phyloP scores from a whole-genome alignment of 2,113 vertebrate genomes.

The Dipodomys merriami region DNA sequence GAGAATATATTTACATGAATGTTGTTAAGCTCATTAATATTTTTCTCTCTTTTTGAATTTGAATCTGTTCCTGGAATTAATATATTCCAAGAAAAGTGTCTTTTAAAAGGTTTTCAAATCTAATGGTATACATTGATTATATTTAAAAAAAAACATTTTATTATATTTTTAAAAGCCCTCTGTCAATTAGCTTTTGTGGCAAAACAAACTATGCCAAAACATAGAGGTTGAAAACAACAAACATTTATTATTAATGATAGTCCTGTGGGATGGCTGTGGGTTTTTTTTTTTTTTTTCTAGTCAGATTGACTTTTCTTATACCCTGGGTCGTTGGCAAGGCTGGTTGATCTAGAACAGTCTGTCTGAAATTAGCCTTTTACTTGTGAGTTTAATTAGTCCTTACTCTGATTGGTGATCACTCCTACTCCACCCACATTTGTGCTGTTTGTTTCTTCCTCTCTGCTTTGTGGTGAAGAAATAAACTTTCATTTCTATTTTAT shows the following conservation, averaged over 20 bases:
- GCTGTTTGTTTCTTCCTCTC: no score
- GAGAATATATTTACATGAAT: background rate
- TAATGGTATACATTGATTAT: background rate
- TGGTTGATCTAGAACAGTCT: background rate
- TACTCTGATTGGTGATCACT: no score
- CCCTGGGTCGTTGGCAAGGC: background rate
- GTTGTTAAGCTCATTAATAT: background rate
- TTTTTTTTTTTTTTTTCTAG: background rate
- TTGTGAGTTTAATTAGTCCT: background rate
- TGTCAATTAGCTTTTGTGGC: background rate
- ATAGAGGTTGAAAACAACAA: background rate
- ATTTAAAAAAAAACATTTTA: background rate
- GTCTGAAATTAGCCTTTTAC: background rate
- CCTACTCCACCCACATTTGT: no score
- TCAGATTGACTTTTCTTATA: background rate
- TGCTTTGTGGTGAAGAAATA: no score
- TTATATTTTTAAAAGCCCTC: background rate
- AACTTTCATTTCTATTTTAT: no score
- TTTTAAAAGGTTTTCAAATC: background rate
- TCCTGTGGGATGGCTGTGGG: background rate
- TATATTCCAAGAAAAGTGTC: background rate
- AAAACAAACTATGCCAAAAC: background rate
- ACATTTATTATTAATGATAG: background rate
- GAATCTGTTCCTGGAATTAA: slow-evolving; percentile 9
- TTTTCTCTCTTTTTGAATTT: slow-evolving; percentile 36